phyloP scores from a whole-genome alignment of 1,140 invertebrate species.

The Coenobita brevimanus region DNA sequence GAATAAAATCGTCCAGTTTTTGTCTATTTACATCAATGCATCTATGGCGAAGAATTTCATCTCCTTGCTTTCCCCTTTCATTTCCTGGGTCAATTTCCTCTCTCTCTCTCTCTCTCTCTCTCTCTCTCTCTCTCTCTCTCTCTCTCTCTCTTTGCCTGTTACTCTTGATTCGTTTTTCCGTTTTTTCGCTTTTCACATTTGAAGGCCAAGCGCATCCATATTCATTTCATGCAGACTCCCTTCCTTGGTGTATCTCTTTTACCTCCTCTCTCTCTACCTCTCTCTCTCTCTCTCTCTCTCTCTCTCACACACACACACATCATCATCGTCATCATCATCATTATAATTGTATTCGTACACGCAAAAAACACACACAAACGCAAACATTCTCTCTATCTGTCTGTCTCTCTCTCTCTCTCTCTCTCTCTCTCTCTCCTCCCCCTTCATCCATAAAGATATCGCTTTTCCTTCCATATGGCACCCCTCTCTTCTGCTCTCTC shows the following conservation, averaged over 20 bases:
- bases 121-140: not conserved
- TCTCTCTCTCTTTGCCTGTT: not conserved
- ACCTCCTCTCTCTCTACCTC: conserved; percentile 5
- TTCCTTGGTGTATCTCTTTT: no score
- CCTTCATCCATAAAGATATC: not conserved
- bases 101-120: not conserved
- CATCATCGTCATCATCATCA: no score
- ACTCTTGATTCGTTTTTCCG: no score
- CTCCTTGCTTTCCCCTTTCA: no score
- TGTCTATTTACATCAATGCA: no score
- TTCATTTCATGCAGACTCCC: no score
- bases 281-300: conserved; percentile 5
- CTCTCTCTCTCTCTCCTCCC: not conserved
- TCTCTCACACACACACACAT: not conserved
- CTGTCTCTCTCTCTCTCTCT: not conserved
- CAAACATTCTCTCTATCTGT: not conserved
- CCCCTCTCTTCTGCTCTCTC: not conserved
- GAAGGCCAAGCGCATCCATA: no score
- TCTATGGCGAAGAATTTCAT: no score
- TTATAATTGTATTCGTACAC: no score
- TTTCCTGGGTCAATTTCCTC: no score
- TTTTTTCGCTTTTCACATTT: not conserved
- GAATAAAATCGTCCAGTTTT: no score
- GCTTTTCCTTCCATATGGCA: not conserved
- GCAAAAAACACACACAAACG: no score